These are phyloP conservation scores for Desoria tigrina DNA, from an alignment of 2,888 invertebrate genomes.

Conservation along the genomic window DNA sequence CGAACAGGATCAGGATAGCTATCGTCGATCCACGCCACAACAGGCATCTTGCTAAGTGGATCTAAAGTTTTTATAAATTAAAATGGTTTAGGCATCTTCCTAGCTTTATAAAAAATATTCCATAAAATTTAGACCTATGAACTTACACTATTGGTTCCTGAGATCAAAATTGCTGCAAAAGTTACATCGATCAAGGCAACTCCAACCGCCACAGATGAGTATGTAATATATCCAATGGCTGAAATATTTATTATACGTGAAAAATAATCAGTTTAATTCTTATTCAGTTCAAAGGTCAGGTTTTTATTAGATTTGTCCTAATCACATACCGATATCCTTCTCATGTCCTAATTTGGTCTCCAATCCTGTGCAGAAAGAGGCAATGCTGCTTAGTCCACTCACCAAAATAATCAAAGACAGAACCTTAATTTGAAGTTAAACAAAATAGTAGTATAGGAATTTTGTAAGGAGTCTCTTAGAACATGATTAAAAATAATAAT, in stretches of 20 bases:
- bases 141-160: constrained; percentile 27
- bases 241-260: background rate
- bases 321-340: constrained; percentile 20
- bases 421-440: constrained; percentile 12
- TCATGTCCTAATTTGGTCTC: constrained; percentile 5
- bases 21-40: constrained; percentile 36
- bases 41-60: constrained; percentile 32
- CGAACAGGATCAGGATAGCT: constrained; percentile 29
- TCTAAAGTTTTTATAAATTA: constrained; percentile 18
- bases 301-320: too few relatives aligned
- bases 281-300: constrained; percentile 4
- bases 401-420: constrained; percentile 22
- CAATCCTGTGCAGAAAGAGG: constrained; percentile 19
- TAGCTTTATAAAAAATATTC: background rate
- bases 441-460: too few relatives aligned
- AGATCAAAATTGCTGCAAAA: constrained; percentile 25
- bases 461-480: too few relatives aligned
- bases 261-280: background rate
- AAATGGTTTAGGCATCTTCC: background rate
- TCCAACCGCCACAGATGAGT: constrained; percentile 27
- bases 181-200: constrained; percentile 28
- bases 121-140: background rate
- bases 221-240: constrained; percentile 32
- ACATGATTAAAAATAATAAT: too few relatives aligned
- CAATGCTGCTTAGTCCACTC: constrained; percentile 13